Conservation (phyloP, 1,140 invertebrate species). For the Atta colombica region DNA sequence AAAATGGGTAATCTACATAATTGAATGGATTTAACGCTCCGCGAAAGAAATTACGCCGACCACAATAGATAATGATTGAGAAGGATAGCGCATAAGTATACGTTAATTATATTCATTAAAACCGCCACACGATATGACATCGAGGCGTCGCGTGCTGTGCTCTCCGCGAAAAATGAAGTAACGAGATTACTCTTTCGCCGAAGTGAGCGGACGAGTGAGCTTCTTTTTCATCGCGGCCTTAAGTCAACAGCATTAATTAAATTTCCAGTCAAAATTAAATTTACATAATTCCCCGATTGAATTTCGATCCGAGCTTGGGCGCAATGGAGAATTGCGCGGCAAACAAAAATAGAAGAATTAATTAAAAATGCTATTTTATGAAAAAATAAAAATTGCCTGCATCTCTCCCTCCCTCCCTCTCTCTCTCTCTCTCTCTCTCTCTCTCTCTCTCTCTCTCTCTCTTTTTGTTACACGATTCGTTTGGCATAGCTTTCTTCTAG, state of each 20-base stretch:
- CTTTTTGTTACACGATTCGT: background rate
- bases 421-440: too few species aligned
- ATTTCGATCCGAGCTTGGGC: slow-evolving; percentile 21
- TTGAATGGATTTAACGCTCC: slow-evolving; percentile 37
- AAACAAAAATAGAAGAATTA: slow-evolving; percentile 34
- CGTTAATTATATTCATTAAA: slow-evolving; percentile 57
- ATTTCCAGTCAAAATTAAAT: slow-evolving; percentile 57
- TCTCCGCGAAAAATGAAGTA: slow-evolving; percentile 49
- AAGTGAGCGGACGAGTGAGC: background rate
- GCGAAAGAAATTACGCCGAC: slow-evolving; percentile 17
- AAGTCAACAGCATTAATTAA: slow-evolving; percentile 57
- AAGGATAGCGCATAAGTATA: slow-evolving; percentile 23
- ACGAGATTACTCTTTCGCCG: slow-evolving; percentile 45
- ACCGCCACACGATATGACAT: slow-evolving; percentile 34
- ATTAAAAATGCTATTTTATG: slow-evolving; percentile 32
- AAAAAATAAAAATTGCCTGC: background rate
- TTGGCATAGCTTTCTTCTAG: background rate
- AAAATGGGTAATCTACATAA: slow-evolving; percentile 28
- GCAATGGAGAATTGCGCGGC: background rate
- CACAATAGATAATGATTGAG: slow-evolving; percentile 43
- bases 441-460: background rate
- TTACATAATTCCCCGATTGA: slow-evolving; percentile 59
- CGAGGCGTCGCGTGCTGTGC: slow-evolving; percentile 36
- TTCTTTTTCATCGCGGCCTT: slow-evolving; percentile 38
- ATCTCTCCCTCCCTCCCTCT: background rate